These are phyloP conservation scores for Saimiri boliviensis DNA, from an alignment of 2,113 vertebrate species.

Conservation along the genomic window DNA sequence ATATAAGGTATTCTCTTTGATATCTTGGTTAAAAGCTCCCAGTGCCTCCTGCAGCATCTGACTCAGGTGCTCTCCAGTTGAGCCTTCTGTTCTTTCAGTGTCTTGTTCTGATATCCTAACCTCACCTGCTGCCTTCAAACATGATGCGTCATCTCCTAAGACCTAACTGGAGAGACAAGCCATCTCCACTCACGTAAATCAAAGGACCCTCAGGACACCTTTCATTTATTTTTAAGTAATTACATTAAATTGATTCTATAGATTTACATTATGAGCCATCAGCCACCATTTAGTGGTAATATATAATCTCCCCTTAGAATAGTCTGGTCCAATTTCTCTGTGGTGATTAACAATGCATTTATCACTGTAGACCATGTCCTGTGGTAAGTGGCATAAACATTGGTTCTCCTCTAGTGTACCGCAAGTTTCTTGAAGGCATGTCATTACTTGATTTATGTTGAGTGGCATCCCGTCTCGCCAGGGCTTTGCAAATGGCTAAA, in stretches of 20 bases:
- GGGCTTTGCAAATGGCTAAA: neutral
- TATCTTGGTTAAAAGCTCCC: accelerated
- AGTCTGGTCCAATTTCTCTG: neutral
- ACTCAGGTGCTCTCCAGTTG: accelerated
- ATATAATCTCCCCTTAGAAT: neutral
- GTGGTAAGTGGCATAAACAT: neutral
- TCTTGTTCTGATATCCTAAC: neutral
- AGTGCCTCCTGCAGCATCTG: neutral
- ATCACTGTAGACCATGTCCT: neutral
- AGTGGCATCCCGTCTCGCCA: neutral
- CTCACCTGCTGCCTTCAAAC: neutral
- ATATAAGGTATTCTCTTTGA: neutral
- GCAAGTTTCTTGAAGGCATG: neutral
- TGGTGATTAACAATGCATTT: neutral
- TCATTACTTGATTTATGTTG: neutral
- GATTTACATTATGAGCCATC: neutral
- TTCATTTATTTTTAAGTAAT: neutral
- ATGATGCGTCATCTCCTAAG: neutral
- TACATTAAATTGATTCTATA: neutral
- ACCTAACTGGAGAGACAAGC: neutral
- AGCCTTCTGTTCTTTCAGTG: neutral
- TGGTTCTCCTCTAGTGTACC: neutral
- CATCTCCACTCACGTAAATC: neutral
- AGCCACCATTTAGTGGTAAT: neutral
- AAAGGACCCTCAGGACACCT: neutral